These are phyloP conservation scores for Pseudoatta argentina DNA, from an alignment of 1,140 invertebrate genomes.

Conservation along the genomic window DNA sequence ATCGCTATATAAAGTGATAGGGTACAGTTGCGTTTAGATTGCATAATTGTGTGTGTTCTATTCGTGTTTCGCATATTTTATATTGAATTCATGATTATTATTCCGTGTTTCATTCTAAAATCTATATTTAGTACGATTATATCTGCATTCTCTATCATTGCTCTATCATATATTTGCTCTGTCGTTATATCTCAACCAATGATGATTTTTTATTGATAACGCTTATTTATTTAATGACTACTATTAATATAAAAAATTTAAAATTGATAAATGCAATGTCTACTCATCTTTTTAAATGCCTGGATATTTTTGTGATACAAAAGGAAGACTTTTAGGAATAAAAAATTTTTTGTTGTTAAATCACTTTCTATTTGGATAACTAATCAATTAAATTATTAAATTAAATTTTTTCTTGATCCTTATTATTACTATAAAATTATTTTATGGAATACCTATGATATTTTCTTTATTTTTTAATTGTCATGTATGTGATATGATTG, in stretches of 20 bases:
- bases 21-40: conserved; percentile 14
- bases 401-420: conserved; percentile 17
- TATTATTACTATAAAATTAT: not conserved
- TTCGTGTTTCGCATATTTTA: not conserved
- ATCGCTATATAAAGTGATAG: conserved; percentile 14
- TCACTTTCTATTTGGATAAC: not conserved
- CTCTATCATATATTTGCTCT: too few relatives aligned
- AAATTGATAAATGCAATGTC: not conserved
- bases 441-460: not conserved
- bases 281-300: not conserved
- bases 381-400: conserved; percentile 1
- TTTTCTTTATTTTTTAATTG: not conserved
- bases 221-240: not conserved
- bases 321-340: not conserved
- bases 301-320: not conserved
- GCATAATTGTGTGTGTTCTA: conserved; percentile 5
- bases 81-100: conserved; percentile 21
- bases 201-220: not conserved
- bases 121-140: conserved; percentile 19
- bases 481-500: not conserved
- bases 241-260: not conserved
- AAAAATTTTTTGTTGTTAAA: conserved; percentile 8
- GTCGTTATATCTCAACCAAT: not conserved
- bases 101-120: not conserved
- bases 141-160: not conserved